Evolutionary conservation across 2,797 vertebrate genomes (phyloP).

Genomic region (Malurus leucopterus): DNA sequence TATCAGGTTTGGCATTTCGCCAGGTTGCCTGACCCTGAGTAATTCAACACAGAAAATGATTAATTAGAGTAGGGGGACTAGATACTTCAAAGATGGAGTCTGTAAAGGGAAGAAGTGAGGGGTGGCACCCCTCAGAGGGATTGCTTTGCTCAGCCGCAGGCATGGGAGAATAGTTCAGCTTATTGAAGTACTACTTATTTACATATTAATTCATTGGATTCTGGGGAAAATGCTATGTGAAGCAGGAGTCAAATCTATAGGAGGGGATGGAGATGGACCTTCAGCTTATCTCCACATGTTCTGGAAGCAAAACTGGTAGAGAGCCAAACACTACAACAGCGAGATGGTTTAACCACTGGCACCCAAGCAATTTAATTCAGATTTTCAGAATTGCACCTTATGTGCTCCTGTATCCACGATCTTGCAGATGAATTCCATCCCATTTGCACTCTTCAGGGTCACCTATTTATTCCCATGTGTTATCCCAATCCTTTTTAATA

Average conservation of each 20-base stretch:
- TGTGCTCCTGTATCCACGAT: not conserved
- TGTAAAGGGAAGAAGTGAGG: constrained; percentile 9
- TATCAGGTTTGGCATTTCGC: constrained; percentile 23
- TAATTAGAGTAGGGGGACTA: constrained; percentile 45
- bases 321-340: accelerated
- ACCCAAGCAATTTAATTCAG: not conserved
- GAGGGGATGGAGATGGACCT: not conserved
- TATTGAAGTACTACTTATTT: not conserved
- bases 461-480: not conserved
- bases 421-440: not conserved
- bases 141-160: not conserved
- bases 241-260: not conserved
- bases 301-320: not conserved
- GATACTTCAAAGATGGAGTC: constrained; percentile 44
- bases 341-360: not conserved
- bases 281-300: not conserved
- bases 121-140: not conserved
- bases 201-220: not conserved
- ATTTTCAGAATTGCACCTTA: not conserved
- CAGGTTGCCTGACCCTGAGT: constrained; percentile 36
- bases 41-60: constrained; percentile 50
- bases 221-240: not conserved
- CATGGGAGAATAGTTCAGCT: not conserved
- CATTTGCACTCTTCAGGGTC: not conserved
- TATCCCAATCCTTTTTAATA: not conserved